Conservation (phyloP, 2,113 vertebrate genomes). For the Theristicus caerulescens region DNA sequence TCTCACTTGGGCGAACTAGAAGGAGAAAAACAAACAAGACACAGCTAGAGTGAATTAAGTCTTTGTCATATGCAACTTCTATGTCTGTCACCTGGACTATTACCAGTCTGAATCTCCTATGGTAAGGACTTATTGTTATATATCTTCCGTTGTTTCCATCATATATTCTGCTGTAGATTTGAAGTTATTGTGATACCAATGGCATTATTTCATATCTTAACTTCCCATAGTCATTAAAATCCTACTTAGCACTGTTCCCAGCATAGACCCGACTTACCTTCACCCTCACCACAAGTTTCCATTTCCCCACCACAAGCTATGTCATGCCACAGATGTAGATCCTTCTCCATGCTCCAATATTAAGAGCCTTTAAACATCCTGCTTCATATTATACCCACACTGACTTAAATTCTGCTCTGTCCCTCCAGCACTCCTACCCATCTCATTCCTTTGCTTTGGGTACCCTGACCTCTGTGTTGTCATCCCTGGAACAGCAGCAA, state of each 20-base stretch:
- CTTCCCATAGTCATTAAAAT: background rate
- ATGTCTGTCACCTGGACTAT: background rate
- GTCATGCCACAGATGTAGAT: background rate
- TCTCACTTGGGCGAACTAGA: conserved; percentile 60
- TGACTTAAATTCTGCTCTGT: background rate
- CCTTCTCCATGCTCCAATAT: background rate
- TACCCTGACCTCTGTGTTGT: background rate
- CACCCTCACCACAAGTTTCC: background rate
- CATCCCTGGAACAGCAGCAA: background rate
- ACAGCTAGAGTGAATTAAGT: background rate
- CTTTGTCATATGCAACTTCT: background rate
- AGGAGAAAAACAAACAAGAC: conserved; percentile 17
- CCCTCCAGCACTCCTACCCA: background rate
- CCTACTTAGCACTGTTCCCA: background rate
- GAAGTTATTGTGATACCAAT: background rate
- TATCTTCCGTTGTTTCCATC: background rate
- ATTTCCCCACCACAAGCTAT: background rate
- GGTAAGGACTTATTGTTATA: background rate
- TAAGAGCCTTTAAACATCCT: background rate
- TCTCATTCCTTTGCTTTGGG: background rate
- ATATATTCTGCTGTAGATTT: background rate
- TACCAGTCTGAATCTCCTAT: background rate
- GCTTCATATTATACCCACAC: background rate
- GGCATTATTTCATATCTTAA: background rate
- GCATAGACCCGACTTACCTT: background rate